These are phyloP conservation scores for Oscheius sp. DNA, from an alignment of 2,888 invertebrate species.

Conservation along the genomic window DNA sequence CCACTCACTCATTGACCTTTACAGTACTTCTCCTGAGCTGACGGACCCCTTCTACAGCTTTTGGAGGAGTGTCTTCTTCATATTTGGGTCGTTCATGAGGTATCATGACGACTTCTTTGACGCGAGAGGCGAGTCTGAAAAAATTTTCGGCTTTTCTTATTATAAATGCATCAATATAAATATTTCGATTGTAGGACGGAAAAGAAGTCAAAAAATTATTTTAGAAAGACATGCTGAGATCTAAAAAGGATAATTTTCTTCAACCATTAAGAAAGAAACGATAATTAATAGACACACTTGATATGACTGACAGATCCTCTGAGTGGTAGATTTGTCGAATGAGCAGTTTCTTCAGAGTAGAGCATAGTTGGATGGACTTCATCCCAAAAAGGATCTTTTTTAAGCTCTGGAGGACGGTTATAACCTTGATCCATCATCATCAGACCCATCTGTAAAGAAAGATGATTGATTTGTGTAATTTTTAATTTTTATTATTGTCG, in stretches of 20 bases:
- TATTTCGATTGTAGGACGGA: too few species aligned
- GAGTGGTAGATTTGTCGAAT: conserved; percentile 36
- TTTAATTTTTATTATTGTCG: too few species aligned
- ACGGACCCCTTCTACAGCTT: not conserved
- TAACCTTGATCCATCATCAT: conserved; percentile 66
- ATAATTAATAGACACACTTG: conserved; percentile 20
- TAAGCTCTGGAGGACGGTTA: conserved; percentile 58
- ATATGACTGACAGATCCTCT: conserved; percentile 31
- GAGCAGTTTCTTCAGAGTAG: conserved; percentile 46
- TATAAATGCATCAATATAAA: too few species aligned
- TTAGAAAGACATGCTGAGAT: too few species aligned
- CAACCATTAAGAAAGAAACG: too few species aligned
- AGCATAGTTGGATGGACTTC: conserved; percentile 42
- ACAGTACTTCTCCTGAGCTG: conserved; percentile 24
- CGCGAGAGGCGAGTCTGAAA: conserved; percentile 11
- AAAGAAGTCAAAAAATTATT: too few species aligned
- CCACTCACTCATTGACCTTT: conserved; percentile 19
- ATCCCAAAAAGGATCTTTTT: conserved; percentile 64
- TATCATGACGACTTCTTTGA: conserved; percentile 36
- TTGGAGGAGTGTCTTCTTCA: not conserved
- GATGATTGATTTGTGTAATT: too few species aligned
- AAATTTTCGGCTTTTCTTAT: not conserved
- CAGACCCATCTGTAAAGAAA: conserved; percentile 60
- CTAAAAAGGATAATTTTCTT: too few species aligned
- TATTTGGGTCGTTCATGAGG: conserved; percentile 28